Conservation (phyloP, 2,797 vertebrate species). For the Syncerus caffer region DNA sequence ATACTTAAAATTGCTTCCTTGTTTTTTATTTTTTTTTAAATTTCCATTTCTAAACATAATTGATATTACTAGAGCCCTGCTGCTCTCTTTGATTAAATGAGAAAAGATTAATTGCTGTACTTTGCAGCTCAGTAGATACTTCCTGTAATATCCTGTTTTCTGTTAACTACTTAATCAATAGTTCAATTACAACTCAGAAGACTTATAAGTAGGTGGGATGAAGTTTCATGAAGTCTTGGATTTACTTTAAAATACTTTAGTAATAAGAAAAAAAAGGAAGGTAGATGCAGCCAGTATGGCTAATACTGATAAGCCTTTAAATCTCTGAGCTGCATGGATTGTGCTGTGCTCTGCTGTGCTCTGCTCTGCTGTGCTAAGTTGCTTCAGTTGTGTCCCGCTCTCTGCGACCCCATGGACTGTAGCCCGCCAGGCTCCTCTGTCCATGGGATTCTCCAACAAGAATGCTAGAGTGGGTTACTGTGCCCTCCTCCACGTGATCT, state of each 20-base stretch:
- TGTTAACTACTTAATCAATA: constrained; percentile 49
- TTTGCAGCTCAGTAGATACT: constrained; percentile 36
- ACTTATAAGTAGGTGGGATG: constrained; percentile 28
- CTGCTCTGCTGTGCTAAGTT: background rate
- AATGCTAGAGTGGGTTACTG: background rate
- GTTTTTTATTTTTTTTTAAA: constrained; percentile 36
- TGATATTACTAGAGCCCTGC: constrained; percentile 47
- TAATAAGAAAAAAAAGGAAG: background rate
- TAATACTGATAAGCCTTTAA: background rate
- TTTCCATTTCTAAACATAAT: constrained; percentile 63
- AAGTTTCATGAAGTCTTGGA: constrained; percentile 38
- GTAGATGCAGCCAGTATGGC: background rate
- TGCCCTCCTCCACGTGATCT: background rate
- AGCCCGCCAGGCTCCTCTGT: background rate
- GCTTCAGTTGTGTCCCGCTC: background rate
- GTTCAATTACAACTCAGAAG: constrained; percentile 62
- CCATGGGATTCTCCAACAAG: background rate
- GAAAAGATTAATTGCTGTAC: constrained; percentile 59
- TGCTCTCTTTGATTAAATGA: constrained; percentile 68
- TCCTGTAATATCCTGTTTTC: constrained; percentile 55
- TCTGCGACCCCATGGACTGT: background rate
- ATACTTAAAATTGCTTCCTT: constrained; percentile 36
- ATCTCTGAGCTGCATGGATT: background rate
- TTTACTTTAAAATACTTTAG: constrained; percentile 39
- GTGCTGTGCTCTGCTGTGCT: background rate